phyloP scores from a whole-genome alignment of 1,140 invertebrate genomes.

The Nephotettix cincticeps region DNA sequence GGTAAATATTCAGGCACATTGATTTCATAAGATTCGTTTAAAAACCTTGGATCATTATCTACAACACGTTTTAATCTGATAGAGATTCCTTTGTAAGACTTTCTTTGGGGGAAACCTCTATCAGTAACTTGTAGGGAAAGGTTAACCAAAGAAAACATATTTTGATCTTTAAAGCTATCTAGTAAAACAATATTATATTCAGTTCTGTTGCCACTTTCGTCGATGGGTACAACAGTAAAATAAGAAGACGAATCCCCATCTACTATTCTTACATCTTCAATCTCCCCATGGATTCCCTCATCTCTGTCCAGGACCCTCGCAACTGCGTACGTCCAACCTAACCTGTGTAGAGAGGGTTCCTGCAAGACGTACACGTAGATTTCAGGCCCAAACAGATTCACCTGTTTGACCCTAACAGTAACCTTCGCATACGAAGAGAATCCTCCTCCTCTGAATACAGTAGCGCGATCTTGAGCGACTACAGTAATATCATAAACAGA shows the following conservation, averaged over 20 bases:
- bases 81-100: conserved; percentile 70
- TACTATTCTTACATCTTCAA: conserved; percentile 77
- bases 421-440: conserved; percentile 69
- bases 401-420: conserved; percentile 73
- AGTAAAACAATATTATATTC: conserved; percentile 77
- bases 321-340: conserved; percentile 85
- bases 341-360: conserved; percentile 77
- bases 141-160: conserved; percentile 75
- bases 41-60: conserved; percentile 85
- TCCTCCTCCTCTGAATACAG: conserved; percentile 56
- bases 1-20: conserved; percentile 85
- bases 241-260: conserved; percentile 84
- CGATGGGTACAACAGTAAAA: conserved; percentile 67
- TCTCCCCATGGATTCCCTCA: conserved; percentile 76
- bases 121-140: conserved; percentile 83
- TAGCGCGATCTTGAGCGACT: conserved; percentile 78
- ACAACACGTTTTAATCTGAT: conserved; percentile 75
- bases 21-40: conserved; percentile 83
- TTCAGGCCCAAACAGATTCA: conserved; percentile 83
- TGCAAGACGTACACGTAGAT: conserved; percentile 76
- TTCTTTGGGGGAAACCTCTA: conserved; percentile 70
- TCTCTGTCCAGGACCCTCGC: conserved; percentile 80
- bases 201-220: conserved; percentile 46
- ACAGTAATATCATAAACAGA: conserved; percentile 73
- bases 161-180: conserved; percentile 70